Conservation (phyloP, 2,888 invertebrate genomes). For the Pimpla rufipes region DNA sequence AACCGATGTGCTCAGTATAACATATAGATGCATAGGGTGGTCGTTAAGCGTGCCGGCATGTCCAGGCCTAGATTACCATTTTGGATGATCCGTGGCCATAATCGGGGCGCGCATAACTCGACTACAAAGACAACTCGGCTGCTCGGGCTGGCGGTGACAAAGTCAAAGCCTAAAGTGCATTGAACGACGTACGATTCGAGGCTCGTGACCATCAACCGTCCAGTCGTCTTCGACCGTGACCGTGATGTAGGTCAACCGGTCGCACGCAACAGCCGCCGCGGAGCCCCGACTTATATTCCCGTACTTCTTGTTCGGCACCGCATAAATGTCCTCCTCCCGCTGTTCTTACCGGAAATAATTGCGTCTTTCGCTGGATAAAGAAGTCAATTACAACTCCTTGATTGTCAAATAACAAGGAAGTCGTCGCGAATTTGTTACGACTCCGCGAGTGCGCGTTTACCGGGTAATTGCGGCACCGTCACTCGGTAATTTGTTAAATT, state of each 20-base stretch:
- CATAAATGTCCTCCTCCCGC: constrained; percentile 70
- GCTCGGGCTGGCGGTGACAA: constrained; percentile 18
- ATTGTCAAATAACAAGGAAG: neutral
- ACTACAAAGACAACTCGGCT: constrained; percentile 18
- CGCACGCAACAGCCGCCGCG: constrained; percentile 75
- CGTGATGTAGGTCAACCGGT: constrained; percentile 84
- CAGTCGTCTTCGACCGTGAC: constrained; percentile 81
- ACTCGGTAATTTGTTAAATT: neutral
- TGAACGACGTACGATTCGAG: constrained; percentile 51
- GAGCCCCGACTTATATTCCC: neutral
- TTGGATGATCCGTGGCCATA: constrained; percentile 59
- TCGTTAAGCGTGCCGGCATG: constrained; percentile 63
- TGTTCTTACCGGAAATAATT: constrained; percentile 74
- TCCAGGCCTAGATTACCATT: constrained; percentile 70
- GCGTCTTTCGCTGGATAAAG: constrained; percentile 20
- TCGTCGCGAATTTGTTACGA: neutral
- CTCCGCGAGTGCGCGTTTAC: neutral
- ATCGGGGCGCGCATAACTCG: constrained; percentile 45
- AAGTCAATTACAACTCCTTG: neutral
- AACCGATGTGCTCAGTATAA: constrained; percentile 48
- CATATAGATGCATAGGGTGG: constrained; percentile 37
- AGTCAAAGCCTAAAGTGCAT: constrained; percentile 67
- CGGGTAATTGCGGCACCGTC: neutral
- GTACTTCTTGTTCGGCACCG: constrained; percentile 63
- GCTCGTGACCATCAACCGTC: constrained; percentile 40